These are phyloP conservation scores for Oxyruncus cristatus DNA, from an alignment of 2,113 vertebrate genomes.

Conservation along the genomic window DNA sequence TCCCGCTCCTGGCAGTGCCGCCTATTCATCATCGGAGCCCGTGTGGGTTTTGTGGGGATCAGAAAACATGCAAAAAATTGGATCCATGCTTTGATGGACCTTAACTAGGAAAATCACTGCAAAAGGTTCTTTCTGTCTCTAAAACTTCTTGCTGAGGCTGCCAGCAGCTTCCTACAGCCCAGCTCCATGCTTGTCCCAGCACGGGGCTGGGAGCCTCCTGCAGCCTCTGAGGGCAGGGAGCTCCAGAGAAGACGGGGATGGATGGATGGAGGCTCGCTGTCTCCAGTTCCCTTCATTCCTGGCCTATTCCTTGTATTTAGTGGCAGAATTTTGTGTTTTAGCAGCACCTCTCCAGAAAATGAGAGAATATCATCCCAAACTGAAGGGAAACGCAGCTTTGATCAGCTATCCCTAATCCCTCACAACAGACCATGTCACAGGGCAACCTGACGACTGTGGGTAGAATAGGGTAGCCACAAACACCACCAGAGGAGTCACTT, in stretches of 20 bases:
- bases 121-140: background rate
- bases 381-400: background rate
- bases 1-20: background rate
- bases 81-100: background rate
- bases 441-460: background rate
- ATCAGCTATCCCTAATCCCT: background rate
- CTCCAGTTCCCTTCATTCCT: background rate
- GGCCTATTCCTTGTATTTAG: background rate
- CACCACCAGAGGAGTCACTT: background rate
- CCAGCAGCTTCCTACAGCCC: background rate
- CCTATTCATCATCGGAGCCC: accelerated
- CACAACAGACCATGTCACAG: accelerated
- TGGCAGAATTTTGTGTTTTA: background rate
- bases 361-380: background rate
- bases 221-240: background rate
- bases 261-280: no score
- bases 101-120: background rate
- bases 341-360: background rate
- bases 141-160: background rate
- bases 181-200: background rate
- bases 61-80: background rate
- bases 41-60: background rate
- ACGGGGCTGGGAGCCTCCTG: accelerated
- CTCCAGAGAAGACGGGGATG: background rate
- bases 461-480: background rate